A percentile compares a stretch with the other conserved stretches of the same genome.
Conservation (phyloP, 2,888 invertebrate genomes). For the Sclerodermus sp. region DNA sequence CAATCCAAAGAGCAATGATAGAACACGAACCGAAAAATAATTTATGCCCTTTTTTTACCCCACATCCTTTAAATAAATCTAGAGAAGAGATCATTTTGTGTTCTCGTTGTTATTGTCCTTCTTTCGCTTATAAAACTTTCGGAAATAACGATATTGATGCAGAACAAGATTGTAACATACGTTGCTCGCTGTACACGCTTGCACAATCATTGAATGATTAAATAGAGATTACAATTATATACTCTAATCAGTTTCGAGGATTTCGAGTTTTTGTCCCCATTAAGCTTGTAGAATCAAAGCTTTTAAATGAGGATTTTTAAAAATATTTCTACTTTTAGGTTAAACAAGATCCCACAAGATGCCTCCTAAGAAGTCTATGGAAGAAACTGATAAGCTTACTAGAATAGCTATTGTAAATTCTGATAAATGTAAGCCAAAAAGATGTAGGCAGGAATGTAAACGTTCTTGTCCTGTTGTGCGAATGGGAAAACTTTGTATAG, state of each 20-base stretch:
- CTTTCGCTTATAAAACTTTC: too few species aligned
- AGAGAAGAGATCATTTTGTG: too few species aligned
- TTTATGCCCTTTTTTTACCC: too few species aligned
- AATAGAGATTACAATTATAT: neutral
- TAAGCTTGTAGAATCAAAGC: neutral
- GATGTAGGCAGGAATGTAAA: constrained; percentile 98
- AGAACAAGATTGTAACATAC: neutral
- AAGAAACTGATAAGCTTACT: constrained; percentile 91
- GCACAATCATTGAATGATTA: too few species aligned
- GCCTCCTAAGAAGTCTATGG: constrained; percentile 73
- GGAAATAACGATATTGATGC: too few species aligned
- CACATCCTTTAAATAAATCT: too few species aligned
- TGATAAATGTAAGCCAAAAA: constrained; percentile 98
- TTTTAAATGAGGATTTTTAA: neutral
- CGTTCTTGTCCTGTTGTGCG: constrained; percentile 98
- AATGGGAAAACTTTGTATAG: constrained; percentile 99
- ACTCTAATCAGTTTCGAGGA: neutral
- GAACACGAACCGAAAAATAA: too few species aligned
- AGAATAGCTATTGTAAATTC: constrained; percentile 97
- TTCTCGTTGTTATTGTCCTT: too few species aligned
- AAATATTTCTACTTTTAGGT: constrained; percentile 11
- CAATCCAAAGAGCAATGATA: too few species aligned
- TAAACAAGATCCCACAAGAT: constrained; percentile 59
- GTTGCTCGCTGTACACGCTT: too few species aligned
- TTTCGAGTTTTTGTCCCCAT: neutral